These are phyloP conservation scores for Zapus hudsonius DNA, from an alignment of 2,113 vertebrate genomes.

Conservation along the genomic window DNA sequence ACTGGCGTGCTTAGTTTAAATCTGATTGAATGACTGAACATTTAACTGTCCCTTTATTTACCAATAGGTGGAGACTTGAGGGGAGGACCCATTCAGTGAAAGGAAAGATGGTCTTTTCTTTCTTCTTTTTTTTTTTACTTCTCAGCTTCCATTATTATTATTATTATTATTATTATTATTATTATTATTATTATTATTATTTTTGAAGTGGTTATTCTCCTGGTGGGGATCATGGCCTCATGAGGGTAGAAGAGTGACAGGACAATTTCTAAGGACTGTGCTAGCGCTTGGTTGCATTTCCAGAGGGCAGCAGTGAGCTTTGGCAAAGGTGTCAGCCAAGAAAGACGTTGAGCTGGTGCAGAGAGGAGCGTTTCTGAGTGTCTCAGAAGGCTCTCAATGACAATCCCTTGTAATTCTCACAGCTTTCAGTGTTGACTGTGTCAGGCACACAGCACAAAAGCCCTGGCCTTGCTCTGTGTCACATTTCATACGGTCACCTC, in stretches of 20 bases:
- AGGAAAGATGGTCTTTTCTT: not conserved
- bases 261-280: not conserved
- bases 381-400: not conserved
- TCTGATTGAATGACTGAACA: not conserved
- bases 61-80: not conserved
- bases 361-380: fast-evolving
- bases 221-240: not conserved
- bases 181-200: too few species aligned
- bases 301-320: conserved; percentile 75
- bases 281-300: not conserved
- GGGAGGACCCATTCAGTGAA: not conserved
- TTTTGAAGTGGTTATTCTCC: not conserved
- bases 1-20: not conserved
- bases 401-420: not conserved
- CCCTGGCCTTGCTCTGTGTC: not conserved
- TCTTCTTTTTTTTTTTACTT: not conserved
- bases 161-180: too few species aligned
- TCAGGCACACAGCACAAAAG: not conserved
- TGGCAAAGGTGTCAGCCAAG: not conserved
- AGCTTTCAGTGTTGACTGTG: not conserved
- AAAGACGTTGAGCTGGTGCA: not conserved
- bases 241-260: not conserved
- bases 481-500: too few species aligned
- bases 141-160: too few species aligned
- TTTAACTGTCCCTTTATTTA: not conserved